Base-by-base conservation (phyloP, 2,797 vertebrate species). In the Trematomus bernacchii region DNA sequence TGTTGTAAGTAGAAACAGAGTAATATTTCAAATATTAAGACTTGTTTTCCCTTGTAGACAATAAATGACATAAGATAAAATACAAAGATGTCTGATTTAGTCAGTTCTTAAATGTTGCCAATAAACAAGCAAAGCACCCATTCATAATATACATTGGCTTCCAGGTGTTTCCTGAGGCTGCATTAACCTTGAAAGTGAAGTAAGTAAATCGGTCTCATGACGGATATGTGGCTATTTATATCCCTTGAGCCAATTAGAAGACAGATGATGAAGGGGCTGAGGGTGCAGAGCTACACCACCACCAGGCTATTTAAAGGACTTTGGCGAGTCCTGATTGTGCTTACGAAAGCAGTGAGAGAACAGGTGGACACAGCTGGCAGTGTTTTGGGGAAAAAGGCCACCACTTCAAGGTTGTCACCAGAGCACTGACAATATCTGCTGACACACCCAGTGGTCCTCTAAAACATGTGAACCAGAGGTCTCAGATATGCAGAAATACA, bases 101-200 rank as follows among this genome's bases (percentile, higher is more conserved):
- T 6, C 18, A 59, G n/a, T 15, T 3, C 16, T 30, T 4, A 4
- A 48, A 10, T 10, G 16, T 10, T 43, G 8, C 0, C 5, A 58
- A 37, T 52, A 42, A 30, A 46, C 9, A 58, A 62, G 11, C 19
- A 66, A 67, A 53, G 14, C 40, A 13, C 1, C 52, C n/a, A 64
- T 18, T 58, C 4, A 58, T 40, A n/a, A 54, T 44, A 57, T 59
- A 52, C 1, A 4, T 43, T 72, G 47, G 37, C 30, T 67, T 73
- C 23, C 10, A 13, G 21, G 9, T 14, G 67, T 75, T 83, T 85
- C 76, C 59, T 33, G 65, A 53, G 87, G 73, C 77, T 61, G 57
- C 81, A 86, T 91, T 91, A 91, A 85, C 83, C 87, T 90, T 91
- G 83, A 86, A 92, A 88, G 82, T 84, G 79, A 90, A 88, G 81